These are phyloP conservation scores for Zingel zingel DNA, from an alignment of 2,113 vertebrate species.

Conservation along the genomic window DNA sequence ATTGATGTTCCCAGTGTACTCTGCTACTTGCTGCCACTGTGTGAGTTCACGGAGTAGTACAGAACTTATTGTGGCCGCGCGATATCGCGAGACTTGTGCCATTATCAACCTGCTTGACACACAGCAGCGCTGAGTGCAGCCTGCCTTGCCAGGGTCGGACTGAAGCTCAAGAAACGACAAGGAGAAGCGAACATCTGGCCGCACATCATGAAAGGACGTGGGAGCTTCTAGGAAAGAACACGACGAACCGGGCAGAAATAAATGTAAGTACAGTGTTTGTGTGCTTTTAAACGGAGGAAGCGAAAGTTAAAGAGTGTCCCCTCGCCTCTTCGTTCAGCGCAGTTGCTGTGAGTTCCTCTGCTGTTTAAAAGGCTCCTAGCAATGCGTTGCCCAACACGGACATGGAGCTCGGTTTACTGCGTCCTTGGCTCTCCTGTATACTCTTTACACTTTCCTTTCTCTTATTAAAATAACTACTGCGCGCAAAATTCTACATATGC, in stretches of 20 bases:
- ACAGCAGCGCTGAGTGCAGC: slow-evolving; percentile 83
- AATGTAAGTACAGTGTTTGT: slow-evolving; percentile 77
- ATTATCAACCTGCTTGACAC: slow-evolving; percentile 90
- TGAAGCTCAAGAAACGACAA: slow-evolving; percentile 80
- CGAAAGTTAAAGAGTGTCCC: slow-evolving; percentile 80
- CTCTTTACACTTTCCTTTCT: slow-evolving; percentile 37
- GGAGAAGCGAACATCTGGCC: slow-evolving; percentile 86
- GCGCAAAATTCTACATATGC: neutral
- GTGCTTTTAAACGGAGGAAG: slow-evolving; percentile 46
- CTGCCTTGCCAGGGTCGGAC: slow-evolving; percentile 83
- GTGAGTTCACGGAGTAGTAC: slow-evolving; percentile 84
- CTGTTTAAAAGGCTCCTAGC: slow-evolving; percentile 79
- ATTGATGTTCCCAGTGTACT: slow-evolving; percentile 54
- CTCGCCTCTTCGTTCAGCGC: slow-evolving; percentile 72
- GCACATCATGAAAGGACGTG: slow-evolving; percentile 83
- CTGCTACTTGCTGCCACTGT: slow-evolving; percentile 85
- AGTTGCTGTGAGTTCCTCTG: slow-evolving; percentile 80
- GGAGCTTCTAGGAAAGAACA: slow-evolving; percentile 62
- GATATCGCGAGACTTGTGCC: slow-evolving; percentile 91
- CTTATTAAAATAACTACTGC: neutral
- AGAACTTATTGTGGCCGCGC: slow-evolving; percentile 78
- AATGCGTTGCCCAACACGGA: slow-evolving; percentile 71
- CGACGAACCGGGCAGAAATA: slow-evolving; percentile 58
- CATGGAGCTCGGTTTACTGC: slow-evolving; percentile 67
- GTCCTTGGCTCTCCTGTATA: slow-evolving; percentile 44